These are phyloP conservation scores for Caenorhabditis remanei DNA, from an alignment of 1,140 invertebrate species.

Conservation along the genomic window DNA sequence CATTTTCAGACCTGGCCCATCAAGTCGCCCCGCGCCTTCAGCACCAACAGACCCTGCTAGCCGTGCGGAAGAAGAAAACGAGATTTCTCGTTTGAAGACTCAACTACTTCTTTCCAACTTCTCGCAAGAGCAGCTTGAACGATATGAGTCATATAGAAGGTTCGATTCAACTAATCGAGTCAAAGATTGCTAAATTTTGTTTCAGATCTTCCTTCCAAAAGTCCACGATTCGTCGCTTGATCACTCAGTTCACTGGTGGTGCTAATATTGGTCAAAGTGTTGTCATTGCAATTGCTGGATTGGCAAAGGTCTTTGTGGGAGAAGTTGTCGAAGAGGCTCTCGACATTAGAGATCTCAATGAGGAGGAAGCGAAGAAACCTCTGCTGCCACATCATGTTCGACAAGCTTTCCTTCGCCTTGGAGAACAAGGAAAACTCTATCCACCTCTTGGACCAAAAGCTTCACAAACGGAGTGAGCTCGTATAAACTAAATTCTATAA, in stretches of 20 bases:
- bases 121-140: slow-evolving; percentile 59
- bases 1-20: neutral
- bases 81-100: slow-evolving; percentile 23
- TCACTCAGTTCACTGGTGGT: slow-evolving; percentile 15
- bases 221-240: slow-evolving; percentile 28
- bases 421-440: slow-evolving; percentile 21
- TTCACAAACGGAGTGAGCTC: too few species aligned
- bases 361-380: slow-evolving; percentile 49
- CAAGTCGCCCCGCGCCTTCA: neutral
- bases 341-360: slow-evolving; percentile 51
- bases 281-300: slow-evolving; percentile 64
- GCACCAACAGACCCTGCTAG: neutral
- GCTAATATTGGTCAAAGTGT: slow-evolving; percentile 50
- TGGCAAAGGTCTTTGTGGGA: slow-evolving; percentile 61
- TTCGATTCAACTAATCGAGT: neutral
- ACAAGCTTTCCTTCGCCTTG: slow-evolving; percentile 29
- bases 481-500: too few species aligned
- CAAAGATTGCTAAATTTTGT: neutral
- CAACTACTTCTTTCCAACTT: slow-evolving; percentile 61
- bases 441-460: slow-evolving; percentile 24
- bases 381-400: slow-evolving; percentile 61
- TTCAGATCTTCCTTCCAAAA: slow-evolving; percentile 48
- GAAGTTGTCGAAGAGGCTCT: slow-evolving; percentile 64
- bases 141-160: slow-evolving; percentile 64
- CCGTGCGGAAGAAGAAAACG: slow-evolving; percentile 22